These are phyloP conservation scores for Gisinianus flammeolus DNA, from an alignment of 2,888 invertebrate genomes.

Conservation along the genomic window DNA sequence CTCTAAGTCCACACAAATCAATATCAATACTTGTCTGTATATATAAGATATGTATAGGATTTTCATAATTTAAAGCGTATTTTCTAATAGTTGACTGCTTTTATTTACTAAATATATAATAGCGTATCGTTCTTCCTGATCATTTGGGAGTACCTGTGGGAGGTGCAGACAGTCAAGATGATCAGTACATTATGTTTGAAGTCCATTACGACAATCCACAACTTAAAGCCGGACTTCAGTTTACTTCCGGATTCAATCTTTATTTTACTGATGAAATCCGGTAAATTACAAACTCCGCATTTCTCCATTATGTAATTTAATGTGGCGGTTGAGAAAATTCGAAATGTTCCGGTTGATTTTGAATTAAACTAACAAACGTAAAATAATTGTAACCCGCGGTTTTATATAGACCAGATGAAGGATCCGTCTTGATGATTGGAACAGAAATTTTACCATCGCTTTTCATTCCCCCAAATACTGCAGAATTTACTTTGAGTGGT, in stretches of 20 bases:
- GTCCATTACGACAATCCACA: constrained; percentile 37
- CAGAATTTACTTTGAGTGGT: constrained; percentile 77
- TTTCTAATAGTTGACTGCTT: not conserved
- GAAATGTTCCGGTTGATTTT: no score
- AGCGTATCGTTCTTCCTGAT: constrained; percentile 68
- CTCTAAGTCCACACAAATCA: no score
- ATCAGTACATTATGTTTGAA: constrained; percentile 63
- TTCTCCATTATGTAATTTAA: no score
- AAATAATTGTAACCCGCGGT: no score
- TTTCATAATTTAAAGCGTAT: not conserved
- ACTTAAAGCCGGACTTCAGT: not conserved
- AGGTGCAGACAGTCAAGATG: constrained; percentile 75
- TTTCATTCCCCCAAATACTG: constrained; percentile 80
- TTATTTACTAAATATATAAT: not conserved
- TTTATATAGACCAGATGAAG: constrained; percentile 70
- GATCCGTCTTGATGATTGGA: constrained; percentile 79
- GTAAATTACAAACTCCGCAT: constrained; percentile 73
- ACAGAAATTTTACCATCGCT: constrained; percentile 80
- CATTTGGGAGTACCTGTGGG: constrained; percentile 80
- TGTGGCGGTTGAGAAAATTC: no score
- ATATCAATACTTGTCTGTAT: no score
- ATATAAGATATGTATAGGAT: no score
- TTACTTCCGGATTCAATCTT: constrained; percentile 10
- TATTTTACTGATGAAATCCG: constrained; percentile 65
- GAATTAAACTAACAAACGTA: no score